Evolutionary conservation across 2,797 vertebrate genomes (phyloP), one percentile per base, ranked within the genome.

Genomic region (Todus mexicanus): DNA sequence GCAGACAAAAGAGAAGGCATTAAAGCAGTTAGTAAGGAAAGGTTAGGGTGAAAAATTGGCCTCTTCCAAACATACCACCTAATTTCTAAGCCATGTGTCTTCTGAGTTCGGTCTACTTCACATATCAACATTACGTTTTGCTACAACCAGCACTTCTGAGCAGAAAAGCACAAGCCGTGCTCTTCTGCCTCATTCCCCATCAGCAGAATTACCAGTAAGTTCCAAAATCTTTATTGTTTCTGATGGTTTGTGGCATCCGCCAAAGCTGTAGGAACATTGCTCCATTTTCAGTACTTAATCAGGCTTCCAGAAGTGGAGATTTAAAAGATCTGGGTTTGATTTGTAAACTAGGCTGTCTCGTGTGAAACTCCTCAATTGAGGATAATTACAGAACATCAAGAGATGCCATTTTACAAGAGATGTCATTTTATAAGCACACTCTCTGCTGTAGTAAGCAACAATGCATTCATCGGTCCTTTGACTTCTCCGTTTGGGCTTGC

Each of bases 151-250:
- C 11, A 48, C 8, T 60, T 87, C 60, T 50, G 68, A 92, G 74
- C 91, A 93, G 84, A 35, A 96, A 77, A 94, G 50, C 47, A 72
- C 43, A 89, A 87, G 59, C 43, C 15, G 3, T 90, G 78, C 66
- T 87, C 84, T 83, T 89, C 72, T 92, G 75, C 38, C 59, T 95
- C 78, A 81, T 80, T 94, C 8, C 0, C 43, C 57, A 69, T 29
- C 54, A 87, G 15, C 21, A 80, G 66, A 95, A 93, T 83, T 63
- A 51, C 15, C 69, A 85, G 15, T 75, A 87, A 93, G n/a, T 93
- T 85, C 84, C 84, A 94, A 95, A 91, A 73, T 70, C 69, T 78
- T 83, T 85, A 81, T 81, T 72, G 35, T 83, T 95, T 89, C 59
- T 87, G 54, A 56, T n/a, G 54, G 47, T 43, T 89, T 82, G 29